These are phyloP conservation scores for Tenthredo notha DNA, from an alignment of 2,888 invertebrate species.

Conservation along the genomic window DNA sequence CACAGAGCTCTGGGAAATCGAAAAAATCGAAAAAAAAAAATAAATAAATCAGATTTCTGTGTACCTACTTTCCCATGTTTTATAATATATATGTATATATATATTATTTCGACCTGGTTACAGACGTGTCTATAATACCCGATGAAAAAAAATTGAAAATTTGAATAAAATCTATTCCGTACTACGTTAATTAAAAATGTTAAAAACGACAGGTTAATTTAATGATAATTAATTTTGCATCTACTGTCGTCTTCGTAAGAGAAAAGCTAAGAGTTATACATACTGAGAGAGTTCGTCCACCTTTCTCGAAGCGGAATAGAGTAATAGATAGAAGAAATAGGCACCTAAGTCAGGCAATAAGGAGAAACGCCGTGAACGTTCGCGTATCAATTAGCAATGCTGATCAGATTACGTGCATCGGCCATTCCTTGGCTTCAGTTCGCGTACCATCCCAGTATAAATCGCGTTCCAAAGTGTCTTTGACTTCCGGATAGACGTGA, in stretches of 20 bases:
- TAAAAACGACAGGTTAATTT: not conserved
- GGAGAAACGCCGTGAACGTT: not conserved
- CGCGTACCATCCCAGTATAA: not conserved
- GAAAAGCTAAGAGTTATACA: not conserved
- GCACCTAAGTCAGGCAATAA: not conserved
- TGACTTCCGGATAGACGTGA: not conserved
- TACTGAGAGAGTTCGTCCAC: not conserved
- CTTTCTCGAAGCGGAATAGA: not conserved
- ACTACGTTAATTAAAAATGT: not conserved
- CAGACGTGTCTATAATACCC: not conserved
- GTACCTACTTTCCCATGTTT: too few relatives aligned
- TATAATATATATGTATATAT: too few relatives aligned
- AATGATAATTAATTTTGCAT: not conserved
- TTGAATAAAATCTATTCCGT: not conserved
- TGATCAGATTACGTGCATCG: constrained; percentile 47
- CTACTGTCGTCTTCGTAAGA: not conserved
- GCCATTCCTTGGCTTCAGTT: constrained; percentile 3
- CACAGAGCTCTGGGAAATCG: constrained; percentile 13
- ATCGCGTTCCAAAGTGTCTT: constrained; percentile 35
- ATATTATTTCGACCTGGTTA: not conserved
- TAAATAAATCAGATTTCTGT: not conserved
- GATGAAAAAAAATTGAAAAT: not conserved
- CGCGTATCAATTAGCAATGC: constrained; percentile 52
- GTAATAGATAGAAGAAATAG: not conserved
- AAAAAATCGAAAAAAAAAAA: not conserved